These are phyloP conservation scores for Scophthalmus maximus DNA, from an alignment of 2,113 vertebrate genomes.

Conservation along the genomic window DNA sequence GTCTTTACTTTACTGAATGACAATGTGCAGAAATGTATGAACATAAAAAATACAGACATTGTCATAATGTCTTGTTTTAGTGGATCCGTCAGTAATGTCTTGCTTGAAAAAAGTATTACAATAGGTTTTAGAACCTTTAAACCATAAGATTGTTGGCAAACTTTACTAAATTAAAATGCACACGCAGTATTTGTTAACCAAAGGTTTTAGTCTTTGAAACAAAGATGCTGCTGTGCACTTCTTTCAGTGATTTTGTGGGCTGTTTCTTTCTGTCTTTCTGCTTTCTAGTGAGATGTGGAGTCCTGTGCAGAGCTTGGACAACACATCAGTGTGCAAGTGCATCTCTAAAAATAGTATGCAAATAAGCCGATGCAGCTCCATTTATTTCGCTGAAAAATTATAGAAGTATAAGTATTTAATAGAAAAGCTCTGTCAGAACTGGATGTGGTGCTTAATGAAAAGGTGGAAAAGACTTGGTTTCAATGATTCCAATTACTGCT, in stretches of 20 bases:
- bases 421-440: slow-evolving; percentile 13
- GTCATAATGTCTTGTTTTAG: no score
- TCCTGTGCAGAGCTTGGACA: slow-evolving; percentile 39
- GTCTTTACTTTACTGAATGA: no score
- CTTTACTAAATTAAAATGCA: neutral
- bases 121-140: neutral
- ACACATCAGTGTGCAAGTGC: slow-evolving; percentile 54
- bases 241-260: neutral
- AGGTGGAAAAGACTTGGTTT: neutral
- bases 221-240: neutral
- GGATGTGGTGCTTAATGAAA: neutral
- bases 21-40: no score
- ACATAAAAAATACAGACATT: neutral
- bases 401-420: slow-evolving; percentile 20
- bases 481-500: neutral
- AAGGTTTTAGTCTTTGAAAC: neutral
- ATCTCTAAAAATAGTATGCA: slow-evolving; percentile 71
- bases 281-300: slow-evolving; percentile 19
- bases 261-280: slow-evolving; percentile 30
- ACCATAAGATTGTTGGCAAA: neutral
- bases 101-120: neutral
- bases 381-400: slow-evolving; percentile 27
- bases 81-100: no score
- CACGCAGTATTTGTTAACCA: neutral
- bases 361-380: slow-evolving; percentile 49